Evolutionary conservation across 2,888 invertebrate species (phyloP).

Genomic region (Hemicrepidius hirtus): DNA sequence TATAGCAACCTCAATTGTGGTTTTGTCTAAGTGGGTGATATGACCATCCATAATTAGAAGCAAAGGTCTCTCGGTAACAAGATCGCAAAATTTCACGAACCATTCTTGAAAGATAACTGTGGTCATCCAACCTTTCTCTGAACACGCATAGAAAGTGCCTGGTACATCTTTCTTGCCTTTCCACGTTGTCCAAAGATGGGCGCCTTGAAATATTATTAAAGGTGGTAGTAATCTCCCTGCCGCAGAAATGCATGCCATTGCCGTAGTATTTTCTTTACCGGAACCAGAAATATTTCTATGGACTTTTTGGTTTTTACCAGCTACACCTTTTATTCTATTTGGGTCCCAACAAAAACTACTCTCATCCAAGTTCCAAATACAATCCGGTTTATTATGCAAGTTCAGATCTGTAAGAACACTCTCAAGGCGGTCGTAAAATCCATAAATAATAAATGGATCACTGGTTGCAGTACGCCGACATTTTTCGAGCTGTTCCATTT

Average conservation of each 20-base stretch:
- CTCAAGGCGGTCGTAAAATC: background rate
- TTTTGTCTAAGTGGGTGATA: slow-evolving; percentile 16
- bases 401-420: background rate
- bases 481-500: too few relatives aligned
- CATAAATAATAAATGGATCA: background rate
- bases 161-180: background rate
- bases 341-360: background rate
- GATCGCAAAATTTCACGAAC: slow-evolving; percentile 15
- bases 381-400: background rate
- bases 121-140: slow-evolving; percentile 26
- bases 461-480: background rate
- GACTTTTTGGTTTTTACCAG: background rate
- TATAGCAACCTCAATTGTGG: slow-evolving; percentile 10
- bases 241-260: slow-evolving; percentile 14
- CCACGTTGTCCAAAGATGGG: too few relatives aligned
- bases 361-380: background rate
- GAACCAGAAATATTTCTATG: too few relatives aligned
- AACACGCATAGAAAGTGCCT: slow-evolving; percentile 31
- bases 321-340: background rate
- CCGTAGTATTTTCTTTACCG: slow-evolving; percentile 20
- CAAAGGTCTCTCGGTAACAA: slow-evolving; percentile 2
- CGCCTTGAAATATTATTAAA: too few relatives aligned
- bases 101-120: slow-evolving; percentile 14
- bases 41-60: slow-evolving; percentile 29
- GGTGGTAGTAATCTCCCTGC: too few relatives aligned